phyloP scores from a whole-genome alignment of 2,888 invertebrate genomes.

The Ophion slaviceki region DNA sequence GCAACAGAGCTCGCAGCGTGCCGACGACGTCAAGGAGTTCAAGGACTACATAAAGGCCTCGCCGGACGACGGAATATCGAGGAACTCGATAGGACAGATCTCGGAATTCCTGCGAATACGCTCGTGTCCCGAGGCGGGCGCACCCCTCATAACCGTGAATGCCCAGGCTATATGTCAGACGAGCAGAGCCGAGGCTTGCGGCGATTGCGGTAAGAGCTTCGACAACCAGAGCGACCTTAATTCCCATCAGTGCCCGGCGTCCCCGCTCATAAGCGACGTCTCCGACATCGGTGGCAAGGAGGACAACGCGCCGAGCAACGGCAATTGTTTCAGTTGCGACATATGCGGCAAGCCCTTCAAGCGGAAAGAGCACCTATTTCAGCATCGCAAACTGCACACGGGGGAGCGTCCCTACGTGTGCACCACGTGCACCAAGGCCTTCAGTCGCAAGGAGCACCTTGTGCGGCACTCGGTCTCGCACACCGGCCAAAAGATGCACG shows the following conservation, averaged over 20 bases:
- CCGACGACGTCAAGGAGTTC: constrained; percentile 79
- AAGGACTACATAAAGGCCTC: constrained; percentile 77
- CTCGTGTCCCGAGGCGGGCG: constrained; percentile 76
- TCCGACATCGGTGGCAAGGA: constrained; percentile 69
- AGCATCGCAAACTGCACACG: constrained; percentile 88
- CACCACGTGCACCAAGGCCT: constrained; percentile 87
- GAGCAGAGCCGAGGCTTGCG: constrained; percentile 71
- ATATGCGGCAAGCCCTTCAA: constrained; percentile 88
- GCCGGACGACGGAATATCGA: constrained; percentile 77
- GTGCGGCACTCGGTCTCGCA: constrained; percentile 88
- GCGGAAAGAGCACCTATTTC: constrained; percentile 88
- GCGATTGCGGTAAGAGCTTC: constrained; percentile 82
- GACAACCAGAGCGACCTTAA: constrained; percentile 77
- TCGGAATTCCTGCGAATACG: constrained; percentile 81
- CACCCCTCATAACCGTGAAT: constrained; percentile 80
- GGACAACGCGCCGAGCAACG: constrained; percentile 66
- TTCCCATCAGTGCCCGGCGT: constrained; percentile 73
- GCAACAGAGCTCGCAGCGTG: constrained; percentile 68
- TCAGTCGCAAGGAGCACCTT: constrained; percentile 89
- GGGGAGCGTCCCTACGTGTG: constrained; percentile 89
- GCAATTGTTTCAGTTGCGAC: constrained; percentile 84
- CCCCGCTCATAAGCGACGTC: constrained; percentile 75
- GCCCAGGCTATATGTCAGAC: constrained; percentile 79
- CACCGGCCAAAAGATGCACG: constrained; percentile 88
- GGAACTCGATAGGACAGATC: constrained; percentile 81